Conservation (phyloP, 1,140 invertebrate genomes). For the Macrosteles quadrilineatus region DNA sequence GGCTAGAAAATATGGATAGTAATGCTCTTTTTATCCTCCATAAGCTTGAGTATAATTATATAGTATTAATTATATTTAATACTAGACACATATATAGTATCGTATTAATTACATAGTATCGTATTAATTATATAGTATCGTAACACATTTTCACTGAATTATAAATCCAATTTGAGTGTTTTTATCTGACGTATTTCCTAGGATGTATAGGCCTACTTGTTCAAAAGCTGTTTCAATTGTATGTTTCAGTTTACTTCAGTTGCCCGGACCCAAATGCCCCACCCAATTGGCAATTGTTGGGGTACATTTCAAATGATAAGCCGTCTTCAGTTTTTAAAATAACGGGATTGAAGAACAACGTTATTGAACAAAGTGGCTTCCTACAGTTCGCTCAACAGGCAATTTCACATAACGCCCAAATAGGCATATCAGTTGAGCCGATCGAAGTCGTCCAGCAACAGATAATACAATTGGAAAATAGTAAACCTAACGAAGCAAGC, state of each 20-base stretch:
- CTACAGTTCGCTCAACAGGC: slow-evolving; percentile 67
- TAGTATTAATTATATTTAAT: too few relatives aligned
- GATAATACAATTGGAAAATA: slow-evolving; percentile 29
- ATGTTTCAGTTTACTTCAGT: slow-evolving; percentile 71
- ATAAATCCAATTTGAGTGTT: too few relatives aligned
- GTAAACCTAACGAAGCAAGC: slow-evolving; percentile 36
- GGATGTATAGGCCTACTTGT: too few relatives aligned
- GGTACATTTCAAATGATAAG: slow-evolving; percentile 88
- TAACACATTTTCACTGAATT: too few relatives aligned
- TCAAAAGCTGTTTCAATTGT: too few relatives aligned
- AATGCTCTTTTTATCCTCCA: too few relatives aligned
- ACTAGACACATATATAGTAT: too few relatives aligned
- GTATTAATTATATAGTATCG: too few relatives aligned
- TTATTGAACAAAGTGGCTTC: slow-evolving; percentile 62
- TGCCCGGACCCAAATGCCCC: slow-evolving; percentile 88
- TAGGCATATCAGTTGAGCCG: slow-evolving; percentile 90
- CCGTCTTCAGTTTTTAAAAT: slow-evolving; percentile 97
- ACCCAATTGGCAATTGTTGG: slow-evolving; percentile 90
- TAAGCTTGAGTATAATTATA: too few relatives aligned
- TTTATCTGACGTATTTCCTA: too few relatives aligned
- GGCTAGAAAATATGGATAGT: too few relatives aligned
- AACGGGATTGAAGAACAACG: slow-evolving; percentile 77
- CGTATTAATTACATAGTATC: too few relatives aligned
- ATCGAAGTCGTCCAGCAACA: slow-evolving; percentile 64
- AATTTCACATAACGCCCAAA: slow-evolving; percentile 88